phyloP scores from a whole-genome alignment of 2,888 invertebrate genomes.

The Xestia xanthographa region DNA sequence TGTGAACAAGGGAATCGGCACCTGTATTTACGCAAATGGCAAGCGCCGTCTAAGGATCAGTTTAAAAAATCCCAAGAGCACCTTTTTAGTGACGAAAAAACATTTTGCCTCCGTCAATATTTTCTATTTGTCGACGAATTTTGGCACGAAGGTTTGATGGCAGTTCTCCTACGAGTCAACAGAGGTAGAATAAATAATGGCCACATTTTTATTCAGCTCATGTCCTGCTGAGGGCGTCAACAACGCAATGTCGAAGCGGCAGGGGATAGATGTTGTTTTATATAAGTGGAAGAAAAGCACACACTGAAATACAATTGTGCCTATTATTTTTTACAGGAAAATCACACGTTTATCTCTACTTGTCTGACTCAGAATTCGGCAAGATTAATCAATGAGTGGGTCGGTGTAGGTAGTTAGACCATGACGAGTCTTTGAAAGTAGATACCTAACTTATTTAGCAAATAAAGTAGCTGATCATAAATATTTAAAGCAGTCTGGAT shows the following conservation, averaged over 20 bases:
- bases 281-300: constrained; percentile 48
- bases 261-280: constrained; percentile 62
- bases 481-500: constrained; percentile 40
- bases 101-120: constrained; percentile 75
- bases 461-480: constrained; percentile 36
- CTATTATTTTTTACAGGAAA: constrained; percentile 40
- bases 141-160: constrained; percentile 68
- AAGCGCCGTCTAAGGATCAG: constrained; percentile 13
- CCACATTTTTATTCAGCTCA: constrained; percentile 79
- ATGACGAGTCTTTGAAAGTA: not conserved
- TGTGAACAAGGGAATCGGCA: too few relatives aligned
- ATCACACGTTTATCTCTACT: constrained; percentile 20
- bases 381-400: not conserved
- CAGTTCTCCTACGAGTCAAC: constrained; percentile 74
- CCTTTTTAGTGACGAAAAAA: constrained; percentile 57
- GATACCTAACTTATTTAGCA: constrained; percentile 9
- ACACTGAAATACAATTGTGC: constrained; percentile 51
- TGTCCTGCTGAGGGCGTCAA: constrained; percentile 73
- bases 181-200: constrained; percentile 78
- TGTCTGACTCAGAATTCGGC: not conserved
- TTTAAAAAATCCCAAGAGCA: constrained; percentile 38
- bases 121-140: constrained; percentile 75
- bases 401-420: not conserved
- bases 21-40: constrained; percentile 26
- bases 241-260: constrained; percentile 61